Evolutionary conservation across 2,113 vertebrate genomes (phyloP), one percentile per base, ranked within the genome.

Genomic region (Nematolebias whitei): DNA sequence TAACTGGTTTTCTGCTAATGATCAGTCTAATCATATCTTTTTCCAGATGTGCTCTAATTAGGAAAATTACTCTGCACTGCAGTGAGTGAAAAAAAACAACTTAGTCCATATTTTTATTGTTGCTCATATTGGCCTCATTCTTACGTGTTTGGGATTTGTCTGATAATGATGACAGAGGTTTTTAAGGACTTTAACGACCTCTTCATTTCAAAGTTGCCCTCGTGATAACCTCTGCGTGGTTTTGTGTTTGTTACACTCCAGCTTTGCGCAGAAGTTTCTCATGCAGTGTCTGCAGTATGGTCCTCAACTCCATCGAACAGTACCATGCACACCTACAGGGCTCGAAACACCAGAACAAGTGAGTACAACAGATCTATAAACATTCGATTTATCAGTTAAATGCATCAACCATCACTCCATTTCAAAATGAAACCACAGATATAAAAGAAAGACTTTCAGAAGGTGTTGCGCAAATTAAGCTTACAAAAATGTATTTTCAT

Each of bases 321-420:
- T 94, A 93, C 81, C 90, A 93, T 24, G 93, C 92, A 81, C 93
- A 94, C 74, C 92, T 94, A 81, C 92, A 94, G 89, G 92, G 93
- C 79, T 94, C 93, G 82, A 93, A 93, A 85, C 93, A 94, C 88
- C 92, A 94, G 88, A 94, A 91, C 91, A 94, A 94, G 93, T 94
- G 71, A 92, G 93, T 91, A 52, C 5, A 35, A 35, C 32, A 35
- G 32, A 35, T 35, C 32, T 35, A 10, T 35, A 10, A 8, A 35
- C 32, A 35, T 35, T 35, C 10, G 32, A 35, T 8, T 6, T 35
- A 8, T 35, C 32, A 35, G 9, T 35, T 8, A 35, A 35, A 35
- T 35, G 32, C 32, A 10, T 4, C 32, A 35, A 35, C 5, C 9
- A 10, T 9, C 32, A 35, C 32, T 10, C 5, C 32, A 35, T 29